Conservation (phyloP, 1,140 invertebrate genomes). For the Drosophila arizonae region DNA sequence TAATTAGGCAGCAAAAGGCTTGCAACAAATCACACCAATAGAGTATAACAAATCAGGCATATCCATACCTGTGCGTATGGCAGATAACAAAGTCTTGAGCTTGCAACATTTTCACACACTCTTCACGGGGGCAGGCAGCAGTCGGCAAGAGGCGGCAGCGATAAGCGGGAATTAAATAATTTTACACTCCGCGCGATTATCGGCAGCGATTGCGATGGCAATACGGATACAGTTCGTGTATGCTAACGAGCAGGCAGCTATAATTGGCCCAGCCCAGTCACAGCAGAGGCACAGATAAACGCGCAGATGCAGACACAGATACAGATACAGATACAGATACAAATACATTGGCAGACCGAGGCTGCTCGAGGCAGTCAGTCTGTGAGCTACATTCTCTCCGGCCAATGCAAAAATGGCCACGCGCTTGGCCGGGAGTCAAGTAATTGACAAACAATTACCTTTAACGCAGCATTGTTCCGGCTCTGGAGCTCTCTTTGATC, state of each 20-base stretch:
- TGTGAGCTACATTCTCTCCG: conserved; percentile 9
- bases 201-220: conserved; percentile 75
- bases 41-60: conserved; percentile 6
- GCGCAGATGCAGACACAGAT: conserved; percentile 2
- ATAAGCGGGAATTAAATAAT: conserved; percentile 81
- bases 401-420: conserved; percentile 44
- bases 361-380: background rate
- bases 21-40: no score
- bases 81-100: conserved; percentile 73
- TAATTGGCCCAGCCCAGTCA: conserved; percentile 61
- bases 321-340: background rate
- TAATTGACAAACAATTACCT: conserved; percentile 82
- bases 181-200: conserved; percentile 79
- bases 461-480: conserved; percentile 77
- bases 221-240: conserved; percentile 77
- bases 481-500: conserved; percentile 60
- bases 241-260: conserved; percentile 77
- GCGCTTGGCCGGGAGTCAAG: conserved; percentile 73
- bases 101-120: conserved; percentile 76
- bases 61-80: conserved; percentile 27
- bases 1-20: no score
- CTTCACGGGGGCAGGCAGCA: conserved; percentile 12
- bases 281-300: conserved; percentile 3
- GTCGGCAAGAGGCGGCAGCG: conserved; percentile 39
- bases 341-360: background rate